Evolutionary conservation across 1,140 invertebrate genomes (phyloP), one percentile per base, ranked within the genome.

Genomic region (Asobara japonica): DNA sequence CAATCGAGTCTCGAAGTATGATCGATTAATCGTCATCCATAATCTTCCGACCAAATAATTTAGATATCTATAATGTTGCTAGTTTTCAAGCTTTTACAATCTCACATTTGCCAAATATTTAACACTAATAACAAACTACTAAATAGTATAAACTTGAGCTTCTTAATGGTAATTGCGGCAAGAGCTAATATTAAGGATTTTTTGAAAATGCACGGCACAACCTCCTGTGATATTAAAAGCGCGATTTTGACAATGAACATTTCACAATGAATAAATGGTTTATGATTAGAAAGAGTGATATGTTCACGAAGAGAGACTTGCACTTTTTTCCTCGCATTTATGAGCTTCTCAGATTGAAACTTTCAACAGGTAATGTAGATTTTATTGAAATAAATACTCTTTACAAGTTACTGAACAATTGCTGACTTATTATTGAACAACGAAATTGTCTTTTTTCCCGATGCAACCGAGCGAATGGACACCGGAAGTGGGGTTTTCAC

Each of bases 221-320:
- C 51, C 51, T 25, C 22, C 51, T 56, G 51, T 56, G 51, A 56
- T 56, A 56, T 56, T 56, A 56, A 56, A 25, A 10, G 22, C 51
- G 51, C 51, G 51, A 56, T 25, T 25, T 45, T 27, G 51, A 56
- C 51, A 56, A 56, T 56, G 18, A 27, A 25, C 51, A 56, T 25
- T 27, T 22, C 51, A 22, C 20, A 56, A 56, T 56, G 22, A 22
- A 18, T 18, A 56, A 27, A 25, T 56, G 51, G n/a, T n/a, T n/a
- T n/a, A n/a, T n/a, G n/a, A n/a, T 27, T 56, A 56, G 2, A 51
- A 51, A 20, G 3, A 51, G 20, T 10, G 22, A 56, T 8, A 56
- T 56, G 6, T 56, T 25, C 22, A 56, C 51, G 18, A 18, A 18
- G 13, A 25, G 20, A 56, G 20, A 7, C 22, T 27, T 56, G 51